Base-by-base conservation (phyloP, 2,888 invertebrate species). In the Standfussiana lucernea region DNA sequence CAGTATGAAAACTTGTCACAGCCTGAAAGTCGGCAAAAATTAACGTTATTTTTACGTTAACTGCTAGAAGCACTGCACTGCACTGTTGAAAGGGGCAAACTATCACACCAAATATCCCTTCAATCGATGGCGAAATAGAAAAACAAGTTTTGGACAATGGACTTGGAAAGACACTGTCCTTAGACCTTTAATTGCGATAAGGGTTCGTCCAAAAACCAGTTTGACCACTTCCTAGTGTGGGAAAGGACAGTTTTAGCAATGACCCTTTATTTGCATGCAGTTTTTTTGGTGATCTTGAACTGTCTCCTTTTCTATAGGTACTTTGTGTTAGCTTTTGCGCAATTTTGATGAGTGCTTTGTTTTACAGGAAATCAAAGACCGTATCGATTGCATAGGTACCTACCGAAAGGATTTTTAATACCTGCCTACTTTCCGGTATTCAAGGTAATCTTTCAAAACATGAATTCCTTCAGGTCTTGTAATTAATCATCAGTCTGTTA, bases 141-240 rank as follows among this genome's bases (percentile, higher is more conserved):
- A 69, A 94, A 95, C 96, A 75, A 89, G 94, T 96, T 95, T 94
- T 94, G 96, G 96, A 96, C 95, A 96, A 96, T 94, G 91, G 92
- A 88, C 89, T 86, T 89, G 86, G 89, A 93, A 93, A 94, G 93
- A 94, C 90, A 92, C 89, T 93, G 93, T 93, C 94, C 92, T 91
- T 88, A 76, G 83, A 68, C 85, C 89, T 88, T 90, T 87, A 72
- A 83, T 87, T 84, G 86, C 75, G 47, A 87, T 91, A 93, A 93
- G 94, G 94, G 94, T 92, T 90, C 93, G 94, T 93, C 94, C 94
- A 90, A 90, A 93, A 95, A 96, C 96, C 93, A 88, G 95, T 96
- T 92, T 94, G 94, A 94, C 94, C 94, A 89, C 93, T 93, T 94
- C 89, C 87, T 76, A 79, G 86, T 93, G 94, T 95, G 95, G 92